Percentiles rank a stretch among this genome's conserved stretches.
Evolutionary conservation across 2,888 invertebrate genomes (phyloP).

Genomic region (Quadroppia sp.): DNA sequence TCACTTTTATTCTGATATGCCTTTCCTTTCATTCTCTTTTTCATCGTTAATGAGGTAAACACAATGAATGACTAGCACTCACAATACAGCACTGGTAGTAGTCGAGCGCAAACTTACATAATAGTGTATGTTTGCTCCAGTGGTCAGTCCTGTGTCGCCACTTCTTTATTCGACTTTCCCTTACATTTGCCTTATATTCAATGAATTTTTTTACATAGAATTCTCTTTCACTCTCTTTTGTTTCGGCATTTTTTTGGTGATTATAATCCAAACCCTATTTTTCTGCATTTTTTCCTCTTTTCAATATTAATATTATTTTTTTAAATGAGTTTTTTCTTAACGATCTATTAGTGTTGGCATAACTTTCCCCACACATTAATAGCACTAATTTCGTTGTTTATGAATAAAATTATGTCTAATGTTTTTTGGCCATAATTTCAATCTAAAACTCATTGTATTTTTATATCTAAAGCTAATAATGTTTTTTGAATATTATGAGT

Average conservation of each 20-base stretch:
- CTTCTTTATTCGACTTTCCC: background rate
- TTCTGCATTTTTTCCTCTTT: background rate
- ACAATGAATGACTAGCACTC: constrained; percentile 30
- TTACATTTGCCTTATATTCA: background rate
- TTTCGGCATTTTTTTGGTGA: background rate
- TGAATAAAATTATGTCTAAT: constrained; percentile 30
- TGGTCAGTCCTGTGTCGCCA: constrained; percentile 13
- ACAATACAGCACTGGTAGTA: constrained; percentile 7
- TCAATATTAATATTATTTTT: background rate
- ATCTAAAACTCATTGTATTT: background rate
- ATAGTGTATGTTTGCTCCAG: constrained; percentile 25
- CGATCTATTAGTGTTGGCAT: constrained; percentile 22
- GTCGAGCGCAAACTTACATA: background rate
- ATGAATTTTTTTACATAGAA: background rate
- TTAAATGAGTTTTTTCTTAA: constrained; percentile 7
- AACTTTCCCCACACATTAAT: constrained; percentile 15
- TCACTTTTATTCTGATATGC: background rate
- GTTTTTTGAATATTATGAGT: background rate
- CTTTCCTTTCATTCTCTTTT: constrained; percentile 17
- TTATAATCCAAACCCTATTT: background rate
- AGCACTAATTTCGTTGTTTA: constrained; percentile 10
- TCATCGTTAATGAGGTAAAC: constrained; percentile 36
- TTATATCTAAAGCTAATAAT: background rate
- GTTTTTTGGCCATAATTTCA: background rate
- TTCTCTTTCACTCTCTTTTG: background rate